Evolutionary conservation across 2,888 invertebrate genomes (phyloP), one percentile per base, ranked within the genome.

Genomic region (Amaurobius ferox): DNA sequence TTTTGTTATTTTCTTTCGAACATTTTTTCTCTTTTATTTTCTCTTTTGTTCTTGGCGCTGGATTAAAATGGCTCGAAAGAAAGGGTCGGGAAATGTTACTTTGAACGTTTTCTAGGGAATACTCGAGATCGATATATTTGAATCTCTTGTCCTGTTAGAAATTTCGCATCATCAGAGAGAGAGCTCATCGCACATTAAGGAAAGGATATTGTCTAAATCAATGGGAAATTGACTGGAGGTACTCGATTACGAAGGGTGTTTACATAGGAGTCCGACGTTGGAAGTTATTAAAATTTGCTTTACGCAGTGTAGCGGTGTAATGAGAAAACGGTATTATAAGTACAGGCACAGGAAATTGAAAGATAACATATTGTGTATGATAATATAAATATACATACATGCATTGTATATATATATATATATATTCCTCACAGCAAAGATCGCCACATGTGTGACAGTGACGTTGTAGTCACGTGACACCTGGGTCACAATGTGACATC

Each of bases 51-150:
- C 74, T 81, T 81, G 44, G 70, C 68, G 70, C 74, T 68, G 81
- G 74, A 81, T 74, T 74, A 74, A 74, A 81, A 74, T 62, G 81
- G 70, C 68, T 70, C 16, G 70, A 73, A 74, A 61, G 67, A 70
- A 81, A 74, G 62, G 78, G 61, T 78, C 62, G 68, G 68, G 62
- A 81, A 81, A 81, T 74, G 81, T 81, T 80, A 73, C 80, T 80
- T 73, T 80, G 80, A 80, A 80, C 67, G 80, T 67, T 80, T 80
- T 73, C 67, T 72, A 29, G 80, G 67, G 80, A 73, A 72, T 72
- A 55, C 39, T 48, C 23, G 23, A 39, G 80, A 76, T 81, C 74
- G 68, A 81, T 81, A 55, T 40, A 44, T 74, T 81, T 74, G 80
- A 55, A 44, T 80, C 70, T 35, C 40, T 30, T 29, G 72, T 70